Evolutionary conservation across 1,140 invertebrate species (phyloP), one percentile per base, ranked within the genome.

Genomic region (Drosophila funebris): DNA sequence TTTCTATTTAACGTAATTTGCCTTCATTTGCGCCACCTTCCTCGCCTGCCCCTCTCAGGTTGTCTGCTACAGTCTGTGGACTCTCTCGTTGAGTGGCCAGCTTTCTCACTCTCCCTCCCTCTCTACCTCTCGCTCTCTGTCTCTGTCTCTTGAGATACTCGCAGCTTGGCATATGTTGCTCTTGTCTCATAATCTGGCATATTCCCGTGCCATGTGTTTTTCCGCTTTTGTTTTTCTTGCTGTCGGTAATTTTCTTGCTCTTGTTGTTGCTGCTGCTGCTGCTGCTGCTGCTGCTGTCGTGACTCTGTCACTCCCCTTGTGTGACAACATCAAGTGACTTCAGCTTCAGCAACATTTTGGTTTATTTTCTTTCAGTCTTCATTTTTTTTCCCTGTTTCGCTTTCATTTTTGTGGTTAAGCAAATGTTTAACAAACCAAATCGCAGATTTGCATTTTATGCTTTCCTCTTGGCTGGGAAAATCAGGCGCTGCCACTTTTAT

Each of bases 1-100:
- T 88, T 88, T 88, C 83, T 88, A 88, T 88, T 88, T 88, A 88
- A 88, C 83, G 83, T 88, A 88, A 88, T 88, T 88, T 88, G 75
- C 84, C 83, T 81, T 88, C 87, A 88, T 88, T 88, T 83, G 72
- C 83, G 63, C 62, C 62, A 50, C 57, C 16, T 53, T 9, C 33
- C 43, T 1, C 39, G 2, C 8, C 20, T n/a, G 14, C 41, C 20
- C 4, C 46, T 5, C 27, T 16, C 18, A 13, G 29, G 13, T 6
- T 16, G 13, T 43, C 62, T n/a, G 2, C 31, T n/a, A 13, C 39
- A 11, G 3, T 37, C 48, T 44, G 41, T 33, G 24, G 18, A 52
- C 67, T 58, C 52, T 56, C 68, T 58, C 37, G 41, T 41, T 54
- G 14, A 53, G 48, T 74, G 64, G 76, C 81, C 69, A 85, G 76